Conservation (phyloP, 2,888 invertebrate species). For the Clusia tigrina region DNA sequence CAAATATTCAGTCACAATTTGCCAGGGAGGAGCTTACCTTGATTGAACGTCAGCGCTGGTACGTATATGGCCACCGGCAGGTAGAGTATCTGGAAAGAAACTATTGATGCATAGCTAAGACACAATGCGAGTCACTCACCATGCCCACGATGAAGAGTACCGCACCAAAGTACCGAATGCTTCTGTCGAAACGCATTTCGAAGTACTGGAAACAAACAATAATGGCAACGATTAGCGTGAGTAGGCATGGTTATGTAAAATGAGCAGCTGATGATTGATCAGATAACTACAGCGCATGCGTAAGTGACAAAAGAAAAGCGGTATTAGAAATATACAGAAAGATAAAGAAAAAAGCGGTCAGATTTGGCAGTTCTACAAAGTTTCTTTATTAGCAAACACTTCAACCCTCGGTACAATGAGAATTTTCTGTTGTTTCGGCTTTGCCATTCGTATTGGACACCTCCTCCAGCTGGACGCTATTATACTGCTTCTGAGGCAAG, state of each 20-base stretch:
- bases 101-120: neutral
- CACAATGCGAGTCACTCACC: conserved; percentile 66
- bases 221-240: too few relatives aligned
- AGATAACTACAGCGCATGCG: conserved; percentile 9
- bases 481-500: conserved; percentile 46
- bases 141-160: conserved; percentile 73
- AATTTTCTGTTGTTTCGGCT: too few relatives aligned
- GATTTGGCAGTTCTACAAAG: too few relatives aligned
- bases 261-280: neutral
- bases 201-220: conserved; percentile 69
- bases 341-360: neutral
- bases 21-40: conserved; percentile 67
- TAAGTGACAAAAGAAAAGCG: neutral
- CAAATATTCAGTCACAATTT: conserved; percentile 12
- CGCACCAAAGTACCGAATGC: conserved; percentile 75
- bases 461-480: conserved; percentile 49
- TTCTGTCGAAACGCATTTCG: conserved; percentile 75
- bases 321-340: neutral
- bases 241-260: too few relatives aligned
- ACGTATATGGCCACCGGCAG: conserved; percentile 70
- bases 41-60: conserved; percentile 79
- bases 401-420: too few relatives aligned
- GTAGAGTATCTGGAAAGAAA: conserved; percentile 65
- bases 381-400: too few relatives aligned
- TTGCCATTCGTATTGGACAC: conserved; percentile 38